phyloP scores from a whole-genome alignment of 23 tunicate species.

The Halocynthia aurantium region DNA sequence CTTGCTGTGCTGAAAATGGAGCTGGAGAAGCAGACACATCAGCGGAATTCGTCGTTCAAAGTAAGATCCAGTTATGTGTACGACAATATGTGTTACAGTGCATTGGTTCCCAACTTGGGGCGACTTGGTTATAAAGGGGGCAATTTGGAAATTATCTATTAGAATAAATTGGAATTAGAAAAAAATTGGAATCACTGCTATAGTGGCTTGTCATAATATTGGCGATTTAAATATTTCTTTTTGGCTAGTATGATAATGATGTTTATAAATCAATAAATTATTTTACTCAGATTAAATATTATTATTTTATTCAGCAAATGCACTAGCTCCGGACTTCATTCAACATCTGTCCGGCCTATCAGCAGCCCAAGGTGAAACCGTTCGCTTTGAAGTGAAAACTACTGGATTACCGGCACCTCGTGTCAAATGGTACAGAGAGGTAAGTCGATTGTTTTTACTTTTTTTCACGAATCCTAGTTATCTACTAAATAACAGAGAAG shows the following conservation, averaged over 20 bases:
- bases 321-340: slow-evolving; percentile 71
- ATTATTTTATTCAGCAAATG: slow-evolving; percentile 23
- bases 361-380: slow-evolving; percentile 62
- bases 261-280: too few relatives aligned
- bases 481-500: background rate
- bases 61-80: slow-evolving; percentile 30
- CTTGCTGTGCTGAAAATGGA: slow-evolving; percentile 58
- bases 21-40: slow-evolving; percentile 71
- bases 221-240: too few relatives aligned
- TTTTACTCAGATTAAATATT: too few relatives aligned
- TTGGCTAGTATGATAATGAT: too few relatives aligned
- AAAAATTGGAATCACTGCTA: too few relatives aligned
- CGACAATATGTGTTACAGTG: too few relatives aligned
- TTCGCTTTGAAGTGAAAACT: slow-evolving; percentile 49
- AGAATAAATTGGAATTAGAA: too few relatives aligned
- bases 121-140: too few relatives aligned
- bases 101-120: too few relatives aligned
- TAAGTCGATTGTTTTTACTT: slow-evolving; percentile 9
- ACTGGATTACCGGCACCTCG: slow-evolving; percentile 78
- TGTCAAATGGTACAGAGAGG: slow-evolving; percentile 93
- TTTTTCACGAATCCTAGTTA: background rate
- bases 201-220: too few relatives aligned
- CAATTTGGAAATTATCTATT: too few relatives aligned
- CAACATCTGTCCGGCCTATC: slow-evolving; percentile 30
- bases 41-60: slow-evolving; percentile 59